Evolutionary conservation across 2,797 vertebrate species (phyloP), one percentile per base, ranked within the genome.

Genomic region (Momotus momota): DNA sequence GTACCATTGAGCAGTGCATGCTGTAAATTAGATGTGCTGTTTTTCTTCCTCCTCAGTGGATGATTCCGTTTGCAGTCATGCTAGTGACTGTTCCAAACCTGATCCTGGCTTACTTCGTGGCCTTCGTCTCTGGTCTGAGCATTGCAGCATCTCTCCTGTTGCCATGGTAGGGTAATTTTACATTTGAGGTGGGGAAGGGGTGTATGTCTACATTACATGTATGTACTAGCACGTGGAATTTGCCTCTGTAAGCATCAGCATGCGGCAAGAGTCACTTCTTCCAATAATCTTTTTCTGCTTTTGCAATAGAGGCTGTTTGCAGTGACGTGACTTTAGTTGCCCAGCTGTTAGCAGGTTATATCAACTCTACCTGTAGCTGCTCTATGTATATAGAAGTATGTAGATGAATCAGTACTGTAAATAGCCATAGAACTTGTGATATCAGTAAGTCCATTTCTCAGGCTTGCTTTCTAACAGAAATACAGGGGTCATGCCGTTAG

Each of bases 51-150:
- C 89, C 84, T 96, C 94, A 99, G 99, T 98, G 98, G 98, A 99
- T 99, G 97, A 99, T 99, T 97, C 99, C 99, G 54, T 99, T 99
- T 97, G 98, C 98, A 31, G 74, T 99, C 98, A 98, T 99, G 98
- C 95, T 99, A 97, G 99, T 99, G 87, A 98, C 98, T 62, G 98
- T 99, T 87, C 99, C 99, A 57, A 98, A 98, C 29, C 97, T 98
- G 64, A 98, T 98, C 26, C 98, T 99, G 97, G 99, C 99, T 4
- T 99, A 99, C 29, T 87, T 98, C 0, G 99, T 99, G 94, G 99
- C 99, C 8, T 98, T 99, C 38, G 95, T 98, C 38, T 99, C 99
- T 40, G 99, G 99, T 41, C 95, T 99, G 94, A 99, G 99, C 60
- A 99, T 99, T 74, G 98, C 99, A 22, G 99, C 99, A 7, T 99